Conservation (phyloP, 2,888 invertebrate species). For the Chrysina gloriosa region DNA sequence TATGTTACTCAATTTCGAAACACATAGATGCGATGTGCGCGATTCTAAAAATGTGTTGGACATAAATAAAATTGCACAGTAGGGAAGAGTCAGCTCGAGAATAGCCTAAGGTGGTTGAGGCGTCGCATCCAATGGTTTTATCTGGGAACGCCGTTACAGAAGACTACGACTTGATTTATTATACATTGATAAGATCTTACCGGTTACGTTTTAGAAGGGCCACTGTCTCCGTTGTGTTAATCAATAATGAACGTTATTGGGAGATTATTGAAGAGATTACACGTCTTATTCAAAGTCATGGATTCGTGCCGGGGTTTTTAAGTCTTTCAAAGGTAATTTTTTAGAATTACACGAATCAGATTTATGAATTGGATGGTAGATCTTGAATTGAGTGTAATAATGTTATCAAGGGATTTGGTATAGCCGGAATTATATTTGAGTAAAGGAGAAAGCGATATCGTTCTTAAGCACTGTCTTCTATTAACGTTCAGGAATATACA, state of each 20-base stretch:
- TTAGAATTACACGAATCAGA: too few relatives aligned
- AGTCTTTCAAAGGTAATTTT: too few relatives aligned
- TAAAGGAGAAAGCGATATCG: too few relatives aligned
- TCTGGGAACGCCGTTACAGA: conserved; percentile 61
- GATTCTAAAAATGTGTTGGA: conserved; percentile 59
- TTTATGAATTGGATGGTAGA: too few relatives aligned
- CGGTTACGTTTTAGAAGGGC: conserved; percentile 59
- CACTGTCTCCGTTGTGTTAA: conserved; percentile 56
- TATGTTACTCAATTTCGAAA: not conserved
- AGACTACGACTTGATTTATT: conserved; percentile 64
- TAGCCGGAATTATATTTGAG: too few relatives aligned
- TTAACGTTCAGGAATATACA: too few relatives aligned
- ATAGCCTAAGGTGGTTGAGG: conserved; percentile 63
- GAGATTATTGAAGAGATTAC: conserved; percentile 42
- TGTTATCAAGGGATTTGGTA: too few relatives aligned
- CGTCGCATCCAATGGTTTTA: conserved; percentile 60
- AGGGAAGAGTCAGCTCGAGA: conserved; percentile 61
- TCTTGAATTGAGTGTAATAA: too few relatives aligned
- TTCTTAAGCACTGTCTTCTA: too few relatives aligned
- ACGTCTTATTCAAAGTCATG: conserved; percentile 36
- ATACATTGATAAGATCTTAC: conserved; percentile 62
- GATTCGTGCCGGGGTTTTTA: too few relatives aligned
- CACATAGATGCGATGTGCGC: conserved; percentile 47
- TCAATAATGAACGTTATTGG: conserved; percentile 51
- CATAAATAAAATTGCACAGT: conserved; percentile 63